Conservation (phyloP, 1,140 invertebrate species). For the Reticulitermes speratus region DNA sequence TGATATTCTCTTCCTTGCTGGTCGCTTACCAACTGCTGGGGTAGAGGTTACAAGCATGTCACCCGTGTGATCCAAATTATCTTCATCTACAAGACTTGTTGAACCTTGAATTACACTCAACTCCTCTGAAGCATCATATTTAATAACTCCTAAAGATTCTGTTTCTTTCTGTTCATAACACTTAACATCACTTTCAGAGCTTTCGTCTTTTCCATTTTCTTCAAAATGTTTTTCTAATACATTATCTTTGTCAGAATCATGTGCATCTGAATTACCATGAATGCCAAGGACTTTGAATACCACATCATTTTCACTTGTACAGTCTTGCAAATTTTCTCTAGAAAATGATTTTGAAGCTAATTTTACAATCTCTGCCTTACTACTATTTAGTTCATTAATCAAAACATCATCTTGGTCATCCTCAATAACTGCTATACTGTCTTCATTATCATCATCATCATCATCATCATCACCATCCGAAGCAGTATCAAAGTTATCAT, state of each 20-base stretch:
- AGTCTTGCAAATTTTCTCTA: not conserved
- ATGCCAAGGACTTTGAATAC: not conserved
- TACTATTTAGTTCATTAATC: not conserved
- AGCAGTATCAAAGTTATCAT: constrained; percentile 28
- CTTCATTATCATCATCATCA: constrained; percentile 9
- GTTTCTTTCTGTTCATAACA: not conserved
- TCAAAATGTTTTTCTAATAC: not conserved
- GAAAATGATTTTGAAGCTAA: not conserved
- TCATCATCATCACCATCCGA: constrained; percentile 24
- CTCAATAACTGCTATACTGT: constrained; percentile 21
- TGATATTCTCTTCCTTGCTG: not conserved
- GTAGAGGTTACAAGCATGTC: not conserved
- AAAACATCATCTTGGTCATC: not conserved
- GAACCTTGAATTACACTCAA: not conserved
- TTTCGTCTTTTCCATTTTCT: not conserved
- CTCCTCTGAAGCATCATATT: not conserved
- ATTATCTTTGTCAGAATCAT: not conserved
- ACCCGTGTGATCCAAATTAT: not conserved
- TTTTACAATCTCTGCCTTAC: not conserved
- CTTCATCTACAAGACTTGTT: not conserved
- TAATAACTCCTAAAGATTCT: not conserved
- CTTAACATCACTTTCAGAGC: not conserved
- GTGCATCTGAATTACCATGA: not conserved
- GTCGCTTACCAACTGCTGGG: constrained; percentile 15
- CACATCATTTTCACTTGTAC: not conserved